Percentiles rank a stretch among this genome's conserved stretches.
Conservation (phyloP, 30 jellyfish, hydroid and myxozoan genomes). For the Rhopilema esculentum region DNA sequence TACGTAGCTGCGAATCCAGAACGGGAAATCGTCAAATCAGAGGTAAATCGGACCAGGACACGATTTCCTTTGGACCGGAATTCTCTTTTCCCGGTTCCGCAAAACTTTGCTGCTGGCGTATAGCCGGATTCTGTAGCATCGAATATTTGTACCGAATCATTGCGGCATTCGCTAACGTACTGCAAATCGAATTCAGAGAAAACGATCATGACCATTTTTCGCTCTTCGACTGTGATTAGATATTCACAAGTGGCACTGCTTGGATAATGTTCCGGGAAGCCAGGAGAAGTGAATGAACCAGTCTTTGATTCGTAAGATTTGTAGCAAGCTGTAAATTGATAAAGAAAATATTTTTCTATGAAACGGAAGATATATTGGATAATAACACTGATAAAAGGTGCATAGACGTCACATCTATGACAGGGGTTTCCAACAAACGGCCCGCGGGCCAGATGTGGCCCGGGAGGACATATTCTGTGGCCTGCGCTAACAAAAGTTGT, state of each 20-base stretch:
- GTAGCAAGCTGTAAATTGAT: not conserved
- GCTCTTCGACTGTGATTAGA: conserved; percentile 13
- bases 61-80: conserved; percentile 9
- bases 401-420: too few species aligned
- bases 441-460: too few species aligned
- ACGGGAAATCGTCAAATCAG: not conserved
- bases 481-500: too few species aligned
- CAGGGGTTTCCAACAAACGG: too few species aligned
- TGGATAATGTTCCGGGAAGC: conserved; percentile 11
- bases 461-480: too few species aligned
- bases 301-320: not conserved
- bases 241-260: conserved; percentile 1
- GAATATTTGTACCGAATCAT: conserved; percentile 14
- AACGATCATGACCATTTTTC: not conserved
- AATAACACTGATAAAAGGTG: too few species aligned
- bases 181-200: not conserved
- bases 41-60: not conserved
- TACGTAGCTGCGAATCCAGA: not conserved
- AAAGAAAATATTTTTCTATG: too few species aligned
- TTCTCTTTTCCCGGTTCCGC: not conserved
- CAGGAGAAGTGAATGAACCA: not conserved
- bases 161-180: not conserved
- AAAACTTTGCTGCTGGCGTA: not conserved
- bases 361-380: too few species aligned
- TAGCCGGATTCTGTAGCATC: conserved; percentile 2